Evolutionary conservation across 2,113 vertebrate species (phyloP).

Genomic region (Nothocercus julius): DNA sequence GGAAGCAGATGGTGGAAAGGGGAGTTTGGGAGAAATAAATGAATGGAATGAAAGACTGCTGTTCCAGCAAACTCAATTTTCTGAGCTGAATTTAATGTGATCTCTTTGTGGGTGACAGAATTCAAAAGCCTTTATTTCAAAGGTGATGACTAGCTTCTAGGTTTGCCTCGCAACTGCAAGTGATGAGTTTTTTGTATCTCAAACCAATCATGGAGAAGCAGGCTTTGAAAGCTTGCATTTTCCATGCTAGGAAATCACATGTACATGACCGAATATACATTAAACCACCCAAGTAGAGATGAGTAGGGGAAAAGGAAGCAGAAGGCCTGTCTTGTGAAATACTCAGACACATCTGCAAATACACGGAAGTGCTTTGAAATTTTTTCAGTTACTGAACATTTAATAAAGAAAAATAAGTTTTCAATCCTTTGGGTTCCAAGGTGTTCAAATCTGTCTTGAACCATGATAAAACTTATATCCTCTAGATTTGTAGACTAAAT

Average conservation of each 20-base stretch:
- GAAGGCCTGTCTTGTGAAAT: background rate
- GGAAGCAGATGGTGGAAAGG: background rate
- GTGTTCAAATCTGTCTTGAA: background rate
- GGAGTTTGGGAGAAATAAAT: background rate
- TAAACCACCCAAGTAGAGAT: background rate
- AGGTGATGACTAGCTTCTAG: background rate
- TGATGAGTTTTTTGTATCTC: background rate
- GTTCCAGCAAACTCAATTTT: background rate
- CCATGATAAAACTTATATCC: background rate
- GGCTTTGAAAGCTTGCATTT: background rate
- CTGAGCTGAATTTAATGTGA: background rate
- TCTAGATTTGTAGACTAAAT: background rate
- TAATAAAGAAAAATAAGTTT: background rate
- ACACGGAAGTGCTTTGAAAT: background rate
- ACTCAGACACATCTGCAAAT: background rate
- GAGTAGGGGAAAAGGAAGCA: background rate
- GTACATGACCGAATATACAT: background rate
- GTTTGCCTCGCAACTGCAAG: background rate
- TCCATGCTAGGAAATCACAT: background rate
- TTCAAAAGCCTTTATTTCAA: background rate
- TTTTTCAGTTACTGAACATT: background rate
- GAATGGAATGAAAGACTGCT: background rate
- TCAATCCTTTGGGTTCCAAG: background rate
- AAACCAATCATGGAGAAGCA: background rate
- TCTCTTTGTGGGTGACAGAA: background rate